Conservation (phyloP, 2,113 vertebrate genomes). For the Pseudois nayaur region DNA sequence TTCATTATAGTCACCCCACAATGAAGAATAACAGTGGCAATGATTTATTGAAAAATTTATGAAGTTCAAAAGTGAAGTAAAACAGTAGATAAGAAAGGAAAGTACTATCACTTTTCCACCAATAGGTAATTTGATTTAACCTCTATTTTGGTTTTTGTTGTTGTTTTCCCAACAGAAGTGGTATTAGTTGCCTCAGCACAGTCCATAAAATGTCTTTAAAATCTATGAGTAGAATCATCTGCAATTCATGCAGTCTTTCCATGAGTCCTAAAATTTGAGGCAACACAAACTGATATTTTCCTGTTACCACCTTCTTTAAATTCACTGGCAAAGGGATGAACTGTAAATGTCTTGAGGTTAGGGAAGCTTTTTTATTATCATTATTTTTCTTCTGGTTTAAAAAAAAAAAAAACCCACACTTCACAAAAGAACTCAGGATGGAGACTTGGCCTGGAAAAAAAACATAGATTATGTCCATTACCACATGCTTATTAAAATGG, state of each 20-base stretch:
- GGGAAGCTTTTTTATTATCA: background rate
- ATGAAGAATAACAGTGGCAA: background rate
- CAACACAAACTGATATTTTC: background rate
- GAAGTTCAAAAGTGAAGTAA: constrained; percentile 8
- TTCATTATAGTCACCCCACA: background rate
- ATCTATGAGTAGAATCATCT: background rate
- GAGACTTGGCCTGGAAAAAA: background rate
- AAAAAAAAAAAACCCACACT: background rate
- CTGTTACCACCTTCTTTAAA: background rate
- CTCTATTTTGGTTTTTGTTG: background rate
- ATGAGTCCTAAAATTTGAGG: background rate
- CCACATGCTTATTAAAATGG: background rate
- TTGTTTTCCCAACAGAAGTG: background rate
- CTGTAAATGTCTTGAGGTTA: background rate
- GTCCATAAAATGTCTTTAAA: background rate
- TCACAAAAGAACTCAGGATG: constrained; percentile 8
- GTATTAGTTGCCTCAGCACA: background rate
- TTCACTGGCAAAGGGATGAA: background rate
- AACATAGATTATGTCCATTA: background rate
- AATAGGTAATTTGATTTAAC: background rate
- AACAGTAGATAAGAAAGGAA: background rate
- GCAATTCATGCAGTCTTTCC: background rate
- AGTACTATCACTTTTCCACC: background rate
- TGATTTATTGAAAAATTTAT: constrained; percentile 20
- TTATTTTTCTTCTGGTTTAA: background rate